Conservation (phyloP, 2,797 vertebrate genomes). For the Macroramphosus scolopax region DNA sequence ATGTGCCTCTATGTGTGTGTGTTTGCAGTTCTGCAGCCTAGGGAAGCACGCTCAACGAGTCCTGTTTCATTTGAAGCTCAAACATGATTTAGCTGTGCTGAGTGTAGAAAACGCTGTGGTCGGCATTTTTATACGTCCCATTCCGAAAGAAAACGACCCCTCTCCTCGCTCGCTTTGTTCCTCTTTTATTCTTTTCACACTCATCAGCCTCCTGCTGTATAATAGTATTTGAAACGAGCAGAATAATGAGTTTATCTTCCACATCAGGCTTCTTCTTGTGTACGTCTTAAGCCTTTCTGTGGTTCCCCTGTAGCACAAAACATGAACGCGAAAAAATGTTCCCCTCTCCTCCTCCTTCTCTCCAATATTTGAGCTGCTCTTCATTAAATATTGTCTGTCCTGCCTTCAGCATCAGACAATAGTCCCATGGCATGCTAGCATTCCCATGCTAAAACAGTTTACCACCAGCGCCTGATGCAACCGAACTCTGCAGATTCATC, state of each 20-base stretch:
- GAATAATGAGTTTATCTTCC: constrained; percentile 67
- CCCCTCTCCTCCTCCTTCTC: constrained; percentile 27
- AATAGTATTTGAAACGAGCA: constrained; percentile 53
- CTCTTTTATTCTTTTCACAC: constrained; percentile 54
- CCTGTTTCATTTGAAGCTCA: constrained; percentile 45
- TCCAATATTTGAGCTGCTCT: constrained; percentile 33
- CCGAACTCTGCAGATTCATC: constrained; percentile 13
- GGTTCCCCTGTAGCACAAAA: neutral
- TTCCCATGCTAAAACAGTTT: constrained; percentile 23
- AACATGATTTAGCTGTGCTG: constrained; percentile 30
- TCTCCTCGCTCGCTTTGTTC: constrained; percentile 42
- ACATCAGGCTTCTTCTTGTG: constrained; percentile 50
- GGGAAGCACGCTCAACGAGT: constrained; percentile 53
- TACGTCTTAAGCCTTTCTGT: constrained; percentile 4
- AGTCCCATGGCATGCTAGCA: constrained; percentile 36
- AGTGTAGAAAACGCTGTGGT: constrained; percentile 31
- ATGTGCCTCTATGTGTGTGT: too few relatives aligned
- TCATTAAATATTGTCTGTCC: constrained; percentile 46
- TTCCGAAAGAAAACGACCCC: constrained; percentile 3
- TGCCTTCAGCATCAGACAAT: constrained; percentile 34
- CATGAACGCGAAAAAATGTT: too few relatives aligned
- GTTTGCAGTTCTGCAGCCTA: constrained; percentile 27
- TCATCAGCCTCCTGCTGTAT: constrained; percentile 49
- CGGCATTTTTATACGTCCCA: constrained; percentile 27
- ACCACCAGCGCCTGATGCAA: too few relatives aligned